Evolutionary conservation across 2,113 vertebrate genomes (phyloP).

Genomic region (Phocoena phocoena): DNA sequence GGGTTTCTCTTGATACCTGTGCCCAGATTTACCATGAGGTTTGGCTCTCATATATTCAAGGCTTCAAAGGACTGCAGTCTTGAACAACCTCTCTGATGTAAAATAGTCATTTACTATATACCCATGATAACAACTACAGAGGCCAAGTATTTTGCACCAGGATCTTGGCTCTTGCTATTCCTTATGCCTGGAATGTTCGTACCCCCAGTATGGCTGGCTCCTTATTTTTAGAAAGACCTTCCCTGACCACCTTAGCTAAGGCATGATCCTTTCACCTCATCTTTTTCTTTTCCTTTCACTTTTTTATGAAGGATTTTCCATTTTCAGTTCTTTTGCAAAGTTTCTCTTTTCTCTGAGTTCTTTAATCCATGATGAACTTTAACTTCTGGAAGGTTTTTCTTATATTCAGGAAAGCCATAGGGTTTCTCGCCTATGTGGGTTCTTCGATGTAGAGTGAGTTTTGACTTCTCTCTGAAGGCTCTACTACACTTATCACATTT

Average conservation of each 20-base stretch:
- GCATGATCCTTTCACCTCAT: not conserved
- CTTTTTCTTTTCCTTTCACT: not conserved
- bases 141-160: not conserved
- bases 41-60: slow-evolving; percentile 32
- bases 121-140: not conserved
- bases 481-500: slow-evolving; percentile 50
- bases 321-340: slow-evolving; percentile 25
- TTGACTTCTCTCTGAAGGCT: slow-evolving; percentile 41
- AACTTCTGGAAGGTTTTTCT: not conserved
- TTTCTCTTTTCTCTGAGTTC: slow-evolving; percentile 25
- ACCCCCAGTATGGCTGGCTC: not conserved
- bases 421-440: slow-evolving; percentile 39
- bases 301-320: slow-evolving; percentile 2
- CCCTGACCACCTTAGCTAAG: not conserved
- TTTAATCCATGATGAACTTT: not conserved
- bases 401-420: slow-evolving; percentile 27
- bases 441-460: slow-evolving; percentile 41
- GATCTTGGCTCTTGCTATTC: not conserved
- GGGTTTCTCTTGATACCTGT: slow-evolving; percentile 16
- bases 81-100: not conserved
- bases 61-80: not conserved
- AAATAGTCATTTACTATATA: not conserved
- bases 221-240: slow-evolving; percentile 7
- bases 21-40: slow-evolving; percentile 6
- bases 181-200: slow-evolving; percentile 27